Base-by-base conservation (phyloP, 2,888 invertebrate species). In the Idaea biselata region DNA sequence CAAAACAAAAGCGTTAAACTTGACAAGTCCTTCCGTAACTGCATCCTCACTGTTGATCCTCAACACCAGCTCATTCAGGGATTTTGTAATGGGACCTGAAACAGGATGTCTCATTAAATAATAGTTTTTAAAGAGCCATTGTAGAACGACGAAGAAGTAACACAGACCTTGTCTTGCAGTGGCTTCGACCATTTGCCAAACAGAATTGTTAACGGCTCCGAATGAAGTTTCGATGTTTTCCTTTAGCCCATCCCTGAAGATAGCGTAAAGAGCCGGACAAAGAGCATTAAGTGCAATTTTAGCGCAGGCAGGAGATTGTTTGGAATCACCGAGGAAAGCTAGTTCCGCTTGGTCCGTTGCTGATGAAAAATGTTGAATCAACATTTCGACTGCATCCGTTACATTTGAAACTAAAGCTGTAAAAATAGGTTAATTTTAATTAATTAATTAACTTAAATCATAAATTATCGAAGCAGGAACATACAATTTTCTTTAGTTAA, bases 181-280 rank as follows among this genome's bases (percentile, higher is more conserved):
- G 53, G 97, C 96, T 87, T 97, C 97, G 6, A 97, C 96, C 71
- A 98, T 96, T 89, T 96, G 96, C 97, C 97, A 98, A 60, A 97
- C 97, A 7, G 97, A 96, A 81, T 97, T 97, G 73, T 95, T 94
- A 60, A 97, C 96, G 17, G 96, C 95, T 56, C 97, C 97, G 80
- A 97, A 97, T 55, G 97, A 95, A 6, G 97, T 97, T 80, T 96
- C 95, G 61, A 97, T 93, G 71, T 94, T 95, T 53, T 96, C 95
- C 80, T 96, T 96, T 18, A 98, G 93, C 1, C 97, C 98, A 81
- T 98, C 97, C 73, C 96, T 95, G 76, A 98, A 94, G 63, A 98
- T 94, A 4, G 96, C 95, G 75, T 97, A 96, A 53, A 98, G 89
- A 11, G 97, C 96, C 1, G 97, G 97, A 81, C 97, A 97, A 55